Conservation (phyloP, 2,797 vertebrate species). For the Clarias platycephalus region DNA sequence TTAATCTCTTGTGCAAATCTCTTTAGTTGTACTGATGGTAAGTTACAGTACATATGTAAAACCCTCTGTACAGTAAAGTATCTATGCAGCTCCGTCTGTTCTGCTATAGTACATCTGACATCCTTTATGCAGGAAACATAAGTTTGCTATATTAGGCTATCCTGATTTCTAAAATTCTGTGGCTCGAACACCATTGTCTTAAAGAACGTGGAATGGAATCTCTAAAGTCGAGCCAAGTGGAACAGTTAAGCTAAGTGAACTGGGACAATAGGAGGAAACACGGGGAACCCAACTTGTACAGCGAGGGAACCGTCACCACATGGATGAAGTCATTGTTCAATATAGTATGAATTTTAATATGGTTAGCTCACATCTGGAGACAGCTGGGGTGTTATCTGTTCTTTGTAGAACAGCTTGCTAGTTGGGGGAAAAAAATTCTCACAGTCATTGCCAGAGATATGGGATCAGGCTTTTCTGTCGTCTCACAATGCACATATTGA, state of each 20-base stretch:
- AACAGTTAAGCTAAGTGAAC: slow-evolving; percentile 21
- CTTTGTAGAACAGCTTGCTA: not conserved
- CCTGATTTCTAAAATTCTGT: slow-evolving; percentile 22
- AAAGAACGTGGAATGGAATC: slow-evolving; percentile 22
- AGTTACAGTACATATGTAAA: not conserved
- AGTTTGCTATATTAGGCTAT: slow-evolving; percentile 34
- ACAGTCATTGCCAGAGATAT: slow-evolving; percentile 28
- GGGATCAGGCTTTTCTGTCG: slow-evolving; percentile 11
- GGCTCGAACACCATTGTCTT: slow-evolving; percentile 35
- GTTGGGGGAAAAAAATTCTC: slow-evolving; percentile 14
- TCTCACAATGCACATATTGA: slow-evolving; percentile 40
- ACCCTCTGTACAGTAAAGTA: not conserved
- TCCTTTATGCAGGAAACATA: slow-evolving; percentile 40
- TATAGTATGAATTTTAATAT: slow-evolving; percentile 15
- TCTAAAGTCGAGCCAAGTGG: slow-evolving; percentile 33
- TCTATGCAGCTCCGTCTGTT: not conserved
- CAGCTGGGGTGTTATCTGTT: slow-evolving; percentile 34
- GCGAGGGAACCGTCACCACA: slow-evolving; percentile 18
- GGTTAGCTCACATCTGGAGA: slow-evolving; percentile 27
- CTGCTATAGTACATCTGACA: slow-evolving; percentile 24
- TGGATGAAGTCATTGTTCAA: slow-evolving; percentile 38
- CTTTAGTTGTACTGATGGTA: not conserved
- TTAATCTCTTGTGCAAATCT: not conserved
- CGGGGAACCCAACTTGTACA: slow-evolving; percentile 24
- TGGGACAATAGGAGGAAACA: slow-evolving; percentile 54